Evolutionary conservation across 2,113 vertebrate species (phyloP).

Genomic region (Cettia cetti): DNA sequence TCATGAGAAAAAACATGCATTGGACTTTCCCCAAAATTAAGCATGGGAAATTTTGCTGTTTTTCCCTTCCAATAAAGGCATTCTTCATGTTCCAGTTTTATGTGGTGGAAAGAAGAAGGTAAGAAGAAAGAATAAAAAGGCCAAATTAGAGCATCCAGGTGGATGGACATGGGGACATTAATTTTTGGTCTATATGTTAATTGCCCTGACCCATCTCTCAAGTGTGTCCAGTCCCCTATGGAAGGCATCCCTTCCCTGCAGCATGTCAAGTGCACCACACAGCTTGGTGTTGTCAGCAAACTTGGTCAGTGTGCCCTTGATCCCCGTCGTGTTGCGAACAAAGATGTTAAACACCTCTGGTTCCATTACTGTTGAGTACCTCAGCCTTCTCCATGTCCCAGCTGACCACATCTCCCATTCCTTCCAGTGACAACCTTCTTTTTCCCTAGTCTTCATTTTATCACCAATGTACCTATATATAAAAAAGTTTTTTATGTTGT

Average conservation of each 20-base stretch:
- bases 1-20: background rate
- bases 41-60: background rate
- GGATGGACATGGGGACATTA: rapidly evolving
- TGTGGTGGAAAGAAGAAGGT: background rate
- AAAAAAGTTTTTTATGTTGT: background rate
- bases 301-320: background rate
- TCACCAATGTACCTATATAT: background rate
- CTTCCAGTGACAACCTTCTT: background rate
- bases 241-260: background rate
- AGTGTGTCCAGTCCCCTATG: background rate
- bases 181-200: background rate
- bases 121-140: background rate
- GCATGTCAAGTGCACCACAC: background rate
- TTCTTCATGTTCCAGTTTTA: background rate
- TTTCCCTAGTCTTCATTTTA: background rate
- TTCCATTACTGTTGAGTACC: background rate
- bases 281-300: background rate
- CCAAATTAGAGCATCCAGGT: background rate
- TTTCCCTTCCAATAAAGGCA: background rate
- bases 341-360: background rate
- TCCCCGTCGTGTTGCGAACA: background rate
- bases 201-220: background rate
- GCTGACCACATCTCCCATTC: rapidly evolving
- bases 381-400: background rate
- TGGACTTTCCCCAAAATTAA: background rate